Conservation (phyloP, 2,113 vertebrate genomes). For the Pteronura brasiliensis region DNA sequence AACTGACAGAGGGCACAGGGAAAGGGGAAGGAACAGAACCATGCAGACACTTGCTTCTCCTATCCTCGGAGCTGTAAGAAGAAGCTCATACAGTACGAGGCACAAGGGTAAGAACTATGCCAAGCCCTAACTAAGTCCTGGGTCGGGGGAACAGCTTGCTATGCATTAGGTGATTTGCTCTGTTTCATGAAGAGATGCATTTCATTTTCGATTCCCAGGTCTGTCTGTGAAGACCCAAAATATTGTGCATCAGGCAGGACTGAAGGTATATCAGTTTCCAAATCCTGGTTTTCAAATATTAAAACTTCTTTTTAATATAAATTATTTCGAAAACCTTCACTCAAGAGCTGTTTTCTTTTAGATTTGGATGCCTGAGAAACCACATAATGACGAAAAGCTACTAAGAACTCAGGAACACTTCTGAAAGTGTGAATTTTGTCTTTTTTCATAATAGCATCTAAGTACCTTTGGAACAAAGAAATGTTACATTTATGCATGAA, state of each 20-base stretch:
- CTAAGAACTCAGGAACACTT: not conserved
- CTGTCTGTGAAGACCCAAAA: not conserved
- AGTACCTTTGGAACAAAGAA: conserved; percentile 34
- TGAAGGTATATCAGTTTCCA: not conserved
- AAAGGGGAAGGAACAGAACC: not conserved
- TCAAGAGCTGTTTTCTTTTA: not conserved
- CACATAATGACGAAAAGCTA: not conserved
- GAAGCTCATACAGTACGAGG: not conserved
- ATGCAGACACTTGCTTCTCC: not conserved
- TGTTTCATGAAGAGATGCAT: not conserved
- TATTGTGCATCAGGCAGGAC: not conserved
- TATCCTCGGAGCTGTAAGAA: not conserved
- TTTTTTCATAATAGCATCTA: conserved; percentile 1
- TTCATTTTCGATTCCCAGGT: not conserved
- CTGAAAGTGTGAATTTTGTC: conserved; percentile 2
- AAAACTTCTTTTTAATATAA: not conserved
- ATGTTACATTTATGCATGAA: not conserved
- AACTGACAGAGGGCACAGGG: not conserved
- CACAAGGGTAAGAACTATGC: not conserved
- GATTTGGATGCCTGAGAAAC: not conserved
- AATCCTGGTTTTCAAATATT: not conserved
- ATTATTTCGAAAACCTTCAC: not conserved
- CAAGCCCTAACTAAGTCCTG: not conserved
- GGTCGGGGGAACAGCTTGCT: not conserved
- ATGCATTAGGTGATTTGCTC: not conserved